Percentiles rank a stretch among this genome's conserved stretches.
Evolutionary conservation across 2,113 vertebrate genomes (phyloP).

Genomic region (Hypocryptadius cinnamomeus): DNA sequence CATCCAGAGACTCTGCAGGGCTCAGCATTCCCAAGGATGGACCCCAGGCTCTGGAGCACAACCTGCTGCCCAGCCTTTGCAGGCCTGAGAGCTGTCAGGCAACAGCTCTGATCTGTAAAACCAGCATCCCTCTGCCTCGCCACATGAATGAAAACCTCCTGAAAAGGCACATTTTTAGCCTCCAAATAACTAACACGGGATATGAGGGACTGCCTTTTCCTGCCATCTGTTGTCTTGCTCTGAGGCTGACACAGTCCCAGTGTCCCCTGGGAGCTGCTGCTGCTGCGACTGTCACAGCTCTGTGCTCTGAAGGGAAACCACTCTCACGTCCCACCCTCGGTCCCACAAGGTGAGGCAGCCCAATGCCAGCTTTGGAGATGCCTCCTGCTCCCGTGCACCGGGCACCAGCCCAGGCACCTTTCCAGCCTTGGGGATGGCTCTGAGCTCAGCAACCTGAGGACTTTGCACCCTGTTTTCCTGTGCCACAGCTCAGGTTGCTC

Average conservation of each 20-base stretch:
- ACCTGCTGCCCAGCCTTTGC: not conserved
- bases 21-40: not conserved
- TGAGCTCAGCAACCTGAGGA: not conserved
- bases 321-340: not conserved
- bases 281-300: not conserved
- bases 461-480: not conserved
- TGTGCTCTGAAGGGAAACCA: not conserved
- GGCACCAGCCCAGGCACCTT: not conserved
- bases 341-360: not conserved
- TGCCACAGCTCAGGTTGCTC: not conserved
- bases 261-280: not conserved
- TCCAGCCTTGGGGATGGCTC: fast-evolving
- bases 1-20: not conserved
- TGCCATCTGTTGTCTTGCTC: not conserved
- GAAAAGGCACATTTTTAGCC: not conserved
- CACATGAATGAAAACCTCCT: not conserved
- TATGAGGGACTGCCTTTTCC: not conserved
- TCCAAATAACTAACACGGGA: not conserved
- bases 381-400: not conserved
- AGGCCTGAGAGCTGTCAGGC: not conserved
- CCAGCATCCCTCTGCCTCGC: not conserved
- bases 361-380: not conserved
- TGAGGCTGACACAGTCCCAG: not conserved
- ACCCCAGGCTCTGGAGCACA: not conserved
- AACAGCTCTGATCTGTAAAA: not conserved